Conservation (phyloP, 1,140 invertebrate genomes). For the Drosophila kohkoa region DNA sequence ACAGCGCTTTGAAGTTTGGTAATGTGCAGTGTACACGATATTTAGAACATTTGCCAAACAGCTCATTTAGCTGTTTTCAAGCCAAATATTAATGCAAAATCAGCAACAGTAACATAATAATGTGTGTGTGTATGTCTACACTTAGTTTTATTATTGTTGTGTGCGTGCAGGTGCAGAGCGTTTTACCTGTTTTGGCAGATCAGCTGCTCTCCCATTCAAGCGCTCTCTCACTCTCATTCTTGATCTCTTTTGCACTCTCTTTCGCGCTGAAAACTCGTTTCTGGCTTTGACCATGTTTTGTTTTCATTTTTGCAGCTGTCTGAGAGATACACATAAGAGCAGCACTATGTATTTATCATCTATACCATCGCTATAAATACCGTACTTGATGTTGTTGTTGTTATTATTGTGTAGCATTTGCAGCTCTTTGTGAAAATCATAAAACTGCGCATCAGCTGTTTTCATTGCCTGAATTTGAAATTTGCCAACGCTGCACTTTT, state of each 20-base stretch:
- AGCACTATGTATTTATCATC: constrained; percentile 18
- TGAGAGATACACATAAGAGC: constrained; percentile 2
- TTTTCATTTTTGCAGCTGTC: constrained; percentile 77
- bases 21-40: constrained; percentile 16
- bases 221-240: constrained; percentile 2
- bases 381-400: constrained; percentile 13
- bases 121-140: constrained; percentile 1
- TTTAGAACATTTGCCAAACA: constrained; percentile 49
- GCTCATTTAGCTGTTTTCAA: constrained; percentile 36
- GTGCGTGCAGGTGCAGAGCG: constrained; percentile 51
- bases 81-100: constrained; percentile 34
- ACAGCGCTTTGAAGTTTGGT: constrained; percentile 35
- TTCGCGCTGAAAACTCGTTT: constrained; percentile 57
- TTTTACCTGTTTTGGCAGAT: constrained; percentile 18
- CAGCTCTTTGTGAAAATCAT: constrained; percentile 66
- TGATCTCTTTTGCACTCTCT: constrained; percentile 4
- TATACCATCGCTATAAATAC: constrained; percentile 38
- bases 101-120: constrained; percentile 8
- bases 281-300: constrained; percentile 66
- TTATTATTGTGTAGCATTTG: constrained; percentile 34
- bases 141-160: constrained; percentile 14
- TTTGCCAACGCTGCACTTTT: constrained; percentile 64
- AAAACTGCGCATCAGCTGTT: constrained; percentile 79
- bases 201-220: constrained; percentile 22
- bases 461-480: constrained; percentile 39